These are phyloP conservation scores for Apis cerana DNA, from an alignment of 1,140 invertebrate species.

Conservation along the genomic window DNA sequence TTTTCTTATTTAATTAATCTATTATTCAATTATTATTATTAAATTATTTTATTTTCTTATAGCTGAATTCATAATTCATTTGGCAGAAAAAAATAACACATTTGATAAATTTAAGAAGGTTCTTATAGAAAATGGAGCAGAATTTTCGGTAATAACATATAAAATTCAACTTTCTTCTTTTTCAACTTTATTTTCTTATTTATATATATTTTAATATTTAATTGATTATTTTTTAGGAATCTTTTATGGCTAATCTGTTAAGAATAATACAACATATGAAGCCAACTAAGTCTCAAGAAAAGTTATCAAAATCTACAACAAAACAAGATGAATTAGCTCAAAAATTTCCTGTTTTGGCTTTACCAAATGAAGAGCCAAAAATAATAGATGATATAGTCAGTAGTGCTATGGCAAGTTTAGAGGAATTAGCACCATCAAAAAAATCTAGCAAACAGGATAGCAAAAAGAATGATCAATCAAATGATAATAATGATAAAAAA, in stretches of 20 bases:
- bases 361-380: slow-evolving; percentile 90
- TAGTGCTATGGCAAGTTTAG: slow-evolving; percentile 94
- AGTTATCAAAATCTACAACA: slow-evolving; percentile 58
- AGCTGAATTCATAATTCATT: slow-evolving; percentile 98
- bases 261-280: slow-evolving; percentile 98
- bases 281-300: slow-evolving; percentile 79
- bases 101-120: slow-evolving; percentile 94
- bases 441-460: slow-evolving; percentile 43
- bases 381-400: slow-evolving; percentile 83
- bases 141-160: slow-evolving; percentile 86
- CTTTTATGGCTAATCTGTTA: slow-evolving; percentile 94
- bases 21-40: neutral
- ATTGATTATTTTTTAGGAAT: slow-evolving; percentile 84
- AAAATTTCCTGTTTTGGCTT: slow-evolving; percentile 94
- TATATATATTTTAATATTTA: neutral
- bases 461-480: slow-evolving; percentile 10
- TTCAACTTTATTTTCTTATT: neutral
- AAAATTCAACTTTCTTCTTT: neutral
- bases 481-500: slow-evolving; percentile 50
- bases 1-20: slow-evolving; percentile 33
- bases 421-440: slow-evolving; percentile 89
- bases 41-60: slow-evolving; percentile 76
- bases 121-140: slow-evolving; percentile 94
- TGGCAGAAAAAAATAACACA: slow-evolving; percentile 93
- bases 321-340: slow-evolving; percentile 85